Conservation (phyloP, 92 coral and sea anemone genomes). For the Pocillopora grandis region DNA sequence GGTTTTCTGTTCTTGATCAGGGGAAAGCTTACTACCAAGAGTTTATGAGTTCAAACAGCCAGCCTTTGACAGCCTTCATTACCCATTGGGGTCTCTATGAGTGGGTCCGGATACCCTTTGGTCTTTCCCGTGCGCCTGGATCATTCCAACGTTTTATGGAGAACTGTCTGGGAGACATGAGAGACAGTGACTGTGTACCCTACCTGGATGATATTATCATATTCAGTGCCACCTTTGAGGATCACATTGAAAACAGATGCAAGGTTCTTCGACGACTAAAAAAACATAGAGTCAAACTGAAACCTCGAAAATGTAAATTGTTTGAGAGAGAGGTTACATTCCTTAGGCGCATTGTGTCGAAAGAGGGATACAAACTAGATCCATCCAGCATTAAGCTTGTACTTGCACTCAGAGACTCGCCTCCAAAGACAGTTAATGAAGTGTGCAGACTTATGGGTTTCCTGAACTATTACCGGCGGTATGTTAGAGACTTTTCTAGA, state of each 20-base stretch:
- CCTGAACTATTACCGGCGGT: slow-evolving; percentile 51
- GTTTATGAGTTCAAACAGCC: slow-evolving; percentile 19
- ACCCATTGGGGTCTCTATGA: slow-evolving; percentile 6
- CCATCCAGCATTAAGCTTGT: slow-evolving; percentile 49
- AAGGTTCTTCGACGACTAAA: too few relatives aligned
- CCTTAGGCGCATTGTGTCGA: slow-evolving; percentile 46
- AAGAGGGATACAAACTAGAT: slow-evolving; percentile 45
- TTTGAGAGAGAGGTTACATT: slow-evolving; percentile 52
- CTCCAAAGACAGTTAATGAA: slow-evolving; percentile 65
- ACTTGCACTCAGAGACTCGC: slow-evolving; percentile 41
- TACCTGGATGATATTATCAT: too few relatives aligned
- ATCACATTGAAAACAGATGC: too few relatives aligned
- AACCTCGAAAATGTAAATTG: slow-evolving; percentile 27
- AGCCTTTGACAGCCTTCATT: slow-evolving; percentile 27
- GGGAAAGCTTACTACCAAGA: slow-evolving; percentile 41
- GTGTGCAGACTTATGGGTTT: slow-evolving; percentile 58
- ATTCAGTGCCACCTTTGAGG: too few relatives aligned
- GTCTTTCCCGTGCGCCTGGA: too few relatives aligned
- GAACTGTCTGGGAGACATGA: too few relatives aligned
- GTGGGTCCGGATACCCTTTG: too few relatives aligned
- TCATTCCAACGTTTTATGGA: too few relatives aligned
- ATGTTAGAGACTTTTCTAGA: slow-evolving; percentile 42
- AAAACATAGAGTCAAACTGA: too few relatives aligned
- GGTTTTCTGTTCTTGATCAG: slow-evolving; percentile 39
- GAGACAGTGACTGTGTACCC: too few relatives aligned